These are phyloP conservation scores for Oreotrochilus melanogaster DNA, from an alignment of 2,113 vertebrate genomes.

Conservation along the genomic window DNA sequence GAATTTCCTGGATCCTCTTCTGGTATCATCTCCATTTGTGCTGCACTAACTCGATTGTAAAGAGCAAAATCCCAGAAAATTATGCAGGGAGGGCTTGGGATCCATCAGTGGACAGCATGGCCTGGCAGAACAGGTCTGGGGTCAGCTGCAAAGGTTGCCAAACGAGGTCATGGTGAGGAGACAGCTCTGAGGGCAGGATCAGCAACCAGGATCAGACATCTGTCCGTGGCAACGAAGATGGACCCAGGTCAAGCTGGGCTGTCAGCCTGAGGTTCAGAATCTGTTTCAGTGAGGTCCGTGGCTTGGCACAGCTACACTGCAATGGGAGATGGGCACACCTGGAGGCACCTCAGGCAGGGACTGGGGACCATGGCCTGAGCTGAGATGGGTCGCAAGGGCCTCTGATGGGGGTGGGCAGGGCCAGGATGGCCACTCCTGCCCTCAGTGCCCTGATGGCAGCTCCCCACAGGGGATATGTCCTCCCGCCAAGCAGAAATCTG, in stretches of 20 bases:
- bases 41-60: neutral
- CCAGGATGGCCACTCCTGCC: neutral
- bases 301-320: neutral
- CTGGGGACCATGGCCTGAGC: neutral
- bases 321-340: fast-evolving
- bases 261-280: neutral
- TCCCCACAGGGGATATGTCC: neutral
- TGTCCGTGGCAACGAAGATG: neutral
- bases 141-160: neutral
- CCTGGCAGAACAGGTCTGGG: neutral
- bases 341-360: neutral
- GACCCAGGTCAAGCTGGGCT: neutral
- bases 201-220: neutral
- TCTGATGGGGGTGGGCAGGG: neutral
- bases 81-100: neutral
- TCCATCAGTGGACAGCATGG: fast-evolving
- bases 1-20: neutral
- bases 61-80: neutral
- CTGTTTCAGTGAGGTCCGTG: fast-evolving
- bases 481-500: neutral
- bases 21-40: neutral
- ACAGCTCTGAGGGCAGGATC: neutral
- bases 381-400: fast-evolving
- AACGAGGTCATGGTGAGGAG: fast-evolving
- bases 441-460: no score